These are phyloP conservation scores for Trissolcus japonicus DNA, from an alignment of 2,888 invertebrate species.

Conservation along the genomic window DNA sequence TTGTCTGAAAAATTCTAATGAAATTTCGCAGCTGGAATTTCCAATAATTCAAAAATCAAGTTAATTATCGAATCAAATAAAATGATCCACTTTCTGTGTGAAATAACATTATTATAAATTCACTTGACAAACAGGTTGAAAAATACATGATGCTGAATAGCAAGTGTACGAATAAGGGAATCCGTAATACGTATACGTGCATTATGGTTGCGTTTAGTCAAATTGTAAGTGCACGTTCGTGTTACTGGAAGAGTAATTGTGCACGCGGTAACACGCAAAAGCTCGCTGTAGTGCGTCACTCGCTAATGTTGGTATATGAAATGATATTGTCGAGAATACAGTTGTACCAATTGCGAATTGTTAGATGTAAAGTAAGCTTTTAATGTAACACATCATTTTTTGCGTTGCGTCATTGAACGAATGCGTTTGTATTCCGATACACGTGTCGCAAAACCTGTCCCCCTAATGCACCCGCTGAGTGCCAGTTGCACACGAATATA, in stretches of 20 bases:
- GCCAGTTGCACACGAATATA: conserved; percentile 12
- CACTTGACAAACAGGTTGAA: background rate
- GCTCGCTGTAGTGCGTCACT: conserved; percentile 35
- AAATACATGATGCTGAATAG: conserved; percentile 10
- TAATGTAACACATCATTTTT: conserved; percentile 51
- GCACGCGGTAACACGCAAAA: conserved; percentile 29
- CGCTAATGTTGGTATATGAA: conserved; percentile 41
- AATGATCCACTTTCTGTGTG: no score
- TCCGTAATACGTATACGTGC: conserved; percentile 13
- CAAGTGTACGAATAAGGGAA: conserved; percentile 7
- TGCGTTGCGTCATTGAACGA: conserved; percentile 33
- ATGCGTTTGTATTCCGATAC: conserved; percentile 29
- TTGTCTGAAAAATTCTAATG: no score
- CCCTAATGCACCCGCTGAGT: conserved; percentile 16
- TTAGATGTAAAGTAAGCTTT: conserved; percentile 42
- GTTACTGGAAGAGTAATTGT: conserved; percentile 40
- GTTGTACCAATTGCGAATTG: conserved; percentile 39
- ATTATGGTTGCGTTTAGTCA: conserved; percentile 22
- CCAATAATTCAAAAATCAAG: background rate
- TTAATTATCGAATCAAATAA: no score
- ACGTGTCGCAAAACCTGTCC: conserved; percentile 27
- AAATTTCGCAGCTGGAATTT: no score
- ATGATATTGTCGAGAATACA: conserved; percentile 34
- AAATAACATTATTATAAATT: background rate
- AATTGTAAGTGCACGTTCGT: conserved; percentile 37